Percentiles rank a stretch among this genome's conserved stretches.
phyloP scores from a whole-genome alignment of 1,140 invertebrate genomes.

The Drosophila kepulauana region DNA sequence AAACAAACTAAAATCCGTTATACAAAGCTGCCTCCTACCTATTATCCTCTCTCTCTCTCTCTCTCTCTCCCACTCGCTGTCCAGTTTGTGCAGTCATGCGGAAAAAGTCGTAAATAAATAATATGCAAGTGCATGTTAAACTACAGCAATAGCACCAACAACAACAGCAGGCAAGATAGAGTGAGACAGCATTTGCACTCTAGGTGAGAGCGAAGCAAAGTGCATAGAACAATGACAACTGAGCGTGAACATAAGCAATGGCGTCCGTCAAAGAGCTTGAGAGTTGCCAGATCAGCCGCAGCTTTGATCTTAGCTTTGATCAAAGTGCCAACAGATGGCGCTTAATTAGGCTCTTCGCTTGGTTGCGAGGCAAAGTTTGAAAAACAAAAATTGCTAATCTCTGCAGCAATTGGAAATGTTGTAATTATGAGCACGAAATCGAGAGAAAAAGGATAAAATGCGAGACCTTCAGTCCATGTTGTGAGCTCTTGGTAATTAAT shows the following conservation, averaged over 20 bases:
- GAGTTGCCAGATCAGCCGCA: background rate
- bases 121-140: slow-evolving; percentile 30
- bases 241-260: too few species aligned
- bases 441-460: background rate
- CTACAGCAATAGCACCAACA: background rate
- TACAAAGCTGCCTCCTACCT: slow-evolving; percentile 3
- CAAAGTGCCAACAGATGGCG: background rate
- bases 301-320: background rate
- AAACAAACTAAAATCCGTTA: slow-evolving; percentile 25
- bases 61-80: background rate
- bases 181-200: background rate
- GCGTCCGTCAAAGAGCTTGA: too few species aligned
- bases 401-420: slow-evolving; percentile 1
- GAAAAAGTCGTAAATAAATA: slow-evolving; percentile 49
- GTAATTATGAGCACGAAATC: background rate
- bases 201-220: background rate
- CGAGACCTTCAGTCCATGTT: background rate
- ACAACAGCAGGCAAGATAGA: background rate
- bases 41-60: slow-evolving; percentile 1
- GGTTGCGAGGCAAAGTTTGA: background rate
- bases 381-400: background rate
- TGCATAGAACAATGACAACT: too few species aligned
- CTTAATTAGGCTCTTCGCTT: too few species aligned
- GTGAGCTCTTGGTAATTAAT: background rate
- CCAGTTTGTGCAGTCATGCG: slow-evolving; percentile 38